These are phyloP conservation scores for Aegotheles bennettii DNA, from an alignment of 2,113 vertebrate species.

Conservation along the genomic window DNA sequence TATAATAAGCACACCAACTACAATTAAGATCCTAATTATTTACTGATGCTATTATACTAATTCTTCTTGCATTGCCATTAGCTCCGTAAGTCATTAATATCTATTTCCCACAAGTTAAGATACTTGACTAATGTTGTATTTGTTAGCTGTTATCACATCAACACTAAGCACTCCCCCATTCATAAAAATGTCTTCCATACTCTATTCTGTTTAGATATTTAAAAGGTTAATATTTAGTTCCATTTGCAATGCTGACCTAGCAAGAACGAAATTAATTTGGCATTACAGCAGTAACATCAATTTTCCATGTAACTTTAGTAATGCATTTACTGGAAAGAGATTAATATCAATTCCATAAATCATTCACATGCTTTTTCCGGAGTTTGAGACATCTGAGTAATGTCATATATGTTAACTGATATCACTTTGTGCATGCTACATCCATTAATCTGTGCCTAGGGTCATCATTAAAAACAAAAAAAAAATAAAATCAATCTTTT, in stretches of 20 bases:
- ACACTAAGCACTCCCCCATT: not conserved
- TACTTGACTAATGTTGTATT: not conserved
- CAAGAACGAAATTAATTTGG: constrained; percentile 87
- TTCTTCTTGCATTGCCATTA: not conserved
- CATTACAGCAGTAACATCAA: constrained; percentile 85
- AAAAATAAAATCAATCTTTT: constrained; percentile 57
- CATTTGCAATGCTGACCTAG: constrained; percentile 82
- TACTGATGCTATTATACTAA: not conserved
- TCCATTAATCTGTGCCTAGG: constrained; percentile 86
- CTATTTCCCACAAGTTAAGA: not conserved
- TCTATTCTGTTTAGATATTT: constrained; percentile 62
- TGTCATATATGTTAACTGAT: constrained; percentile 88
- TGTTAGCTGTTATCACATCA: not conserved
- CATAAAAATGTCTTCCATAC: constrained; percentile 36
- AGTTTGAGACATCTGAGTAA: constrained; percentile 82
- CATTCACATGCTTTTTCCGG: constrained; percentile 89
- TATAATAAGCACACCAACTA: not conserved
- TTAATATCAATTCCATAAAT: constrained; percentile 98
- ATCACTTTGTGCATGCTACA: constrained; percentile 75
- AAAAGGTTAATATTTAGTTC: constrained; percentile 79
- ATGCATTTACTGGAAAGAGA: constrained; percentile 95
- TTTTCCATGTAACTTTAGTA: constrained; percentile 88
- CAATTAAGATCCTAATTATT: not conserved
- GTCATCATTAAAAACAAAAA: constrained; percentile 74
- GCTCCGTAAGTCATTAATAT: not conserved